Evolutionary conservation across 2,113 vertebrate species (phyloP).

Genomic region (Lontra canadensis): DNA sequence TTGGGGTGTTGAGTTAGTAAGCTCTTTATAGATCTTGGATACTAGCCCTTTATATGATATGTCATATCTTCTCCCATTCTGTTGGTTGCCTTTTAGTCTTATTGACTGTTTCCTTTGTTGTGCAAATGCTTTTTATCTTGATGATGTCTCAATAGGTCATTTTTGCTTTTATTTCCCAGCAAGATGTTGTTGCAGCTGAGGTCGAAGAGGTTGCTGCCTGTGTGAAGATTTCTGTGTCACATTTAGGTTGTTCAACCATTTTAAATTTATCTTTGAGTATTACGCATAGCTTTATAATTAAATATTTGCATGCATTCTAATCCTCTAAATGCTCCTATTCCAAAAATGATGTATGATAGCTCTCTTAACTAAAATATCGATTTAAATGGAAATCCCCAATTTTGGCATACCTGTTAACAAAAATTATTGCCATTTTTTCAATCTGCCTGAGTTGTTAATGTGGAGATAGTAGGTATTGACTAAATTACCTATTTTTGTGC

Average conservation of each 20-base stretch:
- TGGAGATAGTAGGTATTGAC: neutral
- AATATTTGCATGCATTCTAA: neutral
- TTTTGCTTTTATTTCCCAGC: no score
- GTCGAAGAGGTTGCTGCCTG: neutral
- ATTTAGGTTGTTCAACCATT: neutral
- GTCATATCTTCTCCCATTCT: no score
- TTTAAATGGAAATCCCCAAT: neutral
- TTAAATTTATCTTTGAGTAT: neutral
- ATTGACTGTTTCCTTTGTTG: no score
- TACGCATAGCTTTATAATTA: neutral
- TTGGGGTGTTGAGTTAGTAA: no score
- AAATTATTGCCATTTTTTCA: neutral
- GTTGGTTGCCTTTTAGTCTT: no score
- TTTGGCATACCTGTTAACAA: neutral
- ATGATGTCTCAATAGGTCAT: no score
- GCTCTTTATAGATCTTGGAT: no score
- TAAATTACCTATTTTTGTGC: neutral
- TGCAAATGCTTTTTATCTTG: no score
- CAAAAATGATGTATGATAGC: neutral
- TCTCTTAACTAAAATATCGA: neutral
- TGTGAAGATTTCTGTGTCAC: neutral
- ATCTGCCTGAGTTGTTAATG: neutral
- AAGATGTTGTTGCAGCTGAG: neutral
- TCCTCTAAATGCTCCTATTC: neutral
- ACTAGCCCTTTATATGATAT: no score